These are phyloP conservation scores for Falcaria lacertinaria DNA, from an alignment of 2,888 invertebrate species.

Conservation along the genomic window DNA sequence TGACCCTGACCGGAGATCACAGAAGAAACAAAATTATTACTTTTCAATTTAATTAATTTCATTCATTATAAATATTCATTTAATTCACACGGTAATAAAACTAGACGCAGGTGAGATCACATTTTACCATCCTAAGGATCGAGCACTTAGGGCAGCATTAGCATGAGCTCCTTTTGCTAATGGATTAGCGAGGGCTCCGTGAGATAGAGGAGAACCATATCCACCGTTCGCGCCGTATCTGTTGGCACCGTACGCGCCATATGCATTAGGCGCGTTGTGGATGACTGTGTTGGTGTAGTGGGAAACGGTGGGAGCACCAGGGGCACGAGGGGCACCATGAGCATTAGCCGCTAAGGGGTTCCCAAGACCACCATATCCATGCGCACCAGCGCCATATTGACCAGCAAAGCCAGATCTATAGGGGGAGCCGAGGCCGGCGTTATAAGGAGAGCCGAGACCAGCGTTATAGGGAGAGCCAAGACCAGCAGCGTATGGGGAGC, in stretches of 20 bases:
- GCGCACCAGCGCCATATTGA: background rate
- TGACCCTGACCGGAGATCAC: too few relatives aligned
- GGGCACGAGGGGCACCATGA: conserved; percentile 7
- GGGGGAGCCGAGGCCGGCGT: background rate
- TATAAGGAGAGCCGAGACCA: background rate
- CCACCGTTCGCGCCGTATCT: conserved; percentile 12
- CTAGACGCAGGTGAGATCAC: background rate
- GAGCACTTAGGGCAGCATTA: conserved; percentile 2
- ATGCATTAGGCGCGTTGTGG: conserved; percentile 21
- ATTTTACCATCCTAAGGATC: background rate
- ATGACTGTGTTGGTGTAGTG: conserved; percentile 26
- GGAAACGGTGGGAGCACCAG: conserved; percentile 20
- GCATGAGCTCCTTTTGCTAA: conserved; percentile 1
- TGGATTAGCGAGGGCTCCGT: background rate
- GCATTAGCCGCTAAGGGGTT: background rate
- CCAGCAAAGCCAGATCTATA: background rate
- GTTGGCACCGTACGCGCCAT: conserved; percentile 17
- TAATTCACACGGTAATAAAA: background rate
- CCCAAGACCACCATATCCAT: conserved; percentile 11
- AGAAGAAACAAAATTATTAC: too few relatives aligned
- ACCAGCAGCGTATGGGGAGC: background rate
- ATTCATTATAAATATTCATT: background rate
- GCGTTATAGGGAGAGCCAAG: background rate
- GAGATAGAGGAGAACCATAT: conserved; percentile 12
- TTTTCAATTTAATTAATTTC: background rate